These are phyloP conservation scores for Halocynthia aurantium DNA, from an alignment of 23 tunicate species.

Conservation along the genomic window DNA sequence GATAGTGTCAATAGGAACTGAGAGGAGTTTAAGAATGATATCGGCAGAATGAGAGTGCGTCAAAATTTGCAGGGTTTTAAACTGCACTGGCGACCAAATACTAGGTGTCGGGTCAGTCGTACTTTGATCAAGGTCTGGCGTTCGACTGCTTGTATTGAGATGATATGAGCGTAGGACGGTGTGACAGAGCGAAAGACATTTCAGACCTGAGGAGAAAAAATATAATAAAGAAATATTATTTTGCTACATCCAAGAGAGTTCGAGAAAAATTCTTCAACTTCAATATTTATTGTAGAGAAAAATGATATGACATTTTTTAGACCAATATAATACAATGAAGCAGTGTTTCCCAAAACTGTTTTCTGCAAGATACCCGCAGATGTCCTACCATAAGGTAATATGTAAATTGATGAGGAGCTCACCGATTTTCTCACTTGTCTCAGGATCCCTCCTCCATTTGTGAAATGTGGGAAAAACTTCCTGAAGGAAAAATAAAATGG, in stretches of 20 bases:
- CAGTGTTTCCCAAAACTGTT: neutral
- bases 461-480: conserved; percentile 55
- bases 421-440: conserved; percentile 71
- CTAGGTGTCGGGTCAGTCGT: neutral
- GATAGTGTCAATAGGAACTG: conserved; percentile 34
- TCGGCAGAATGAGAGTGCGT: conserved; percentile 40
- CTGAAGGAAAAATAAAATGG: conserved; percentile 39
- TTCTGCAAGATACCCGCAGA: neutral
- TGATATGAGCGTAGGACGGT: conserved; percentile 26
- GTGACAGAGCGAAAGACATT: conserved; percentile 59
- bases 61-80: conserved; percentile 9
- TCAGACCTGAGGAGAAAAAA: conserved; percentile 37
- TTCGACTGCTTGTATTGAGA: neutral
- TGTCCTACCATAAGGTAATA: neutral
- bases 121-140: neutral
- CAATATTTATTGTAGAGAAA: too few relatives aligned
- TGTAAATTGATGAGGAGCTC: neutral
- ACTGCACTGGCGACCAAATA: conserved; percentile 22
- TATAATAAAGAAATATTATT: neutral
- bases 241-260: too few relatives aligned
- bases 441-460: conserved; percentile 51
- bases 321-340: too few relatives aligned
- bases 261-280: too few relatives aligned
- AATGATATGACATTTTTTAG: too few relatives aligned
- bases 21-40: conserved; percentile 46